A percentile compares a stretch with the other conserved stretches of the same genome.
These are phyloP conservation scores for Xylocampa areola DNA, from an alignment of 2,888 invertebrate genomes.

Conservation along the genomic window DNA sequence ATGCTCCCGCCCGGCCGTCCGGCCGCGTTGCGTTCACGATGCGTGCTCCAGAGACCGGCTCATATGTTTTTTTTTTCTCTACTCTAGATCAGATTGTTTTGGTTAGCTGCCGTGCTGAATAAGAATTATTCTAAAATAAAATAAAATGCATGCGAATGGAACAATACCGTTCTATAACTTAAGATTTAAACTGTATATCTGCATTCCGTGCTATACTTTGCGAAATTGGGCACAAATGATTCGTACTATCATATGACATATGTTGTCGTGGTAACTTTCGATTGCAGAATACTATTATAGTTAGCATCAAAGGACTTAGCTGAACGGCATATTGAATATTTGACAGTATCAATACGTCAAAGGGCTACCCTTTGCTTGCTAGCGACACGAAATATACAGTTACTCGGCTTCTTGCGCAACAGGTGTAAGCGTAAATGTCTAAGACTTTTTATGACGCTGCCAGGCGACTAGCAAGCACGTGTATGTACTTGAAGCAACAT, in stretches of 20 bases:
- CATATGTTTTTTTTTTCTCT: constrained; percentile 64
- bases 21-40: constrained; percentile 64
- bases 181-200: not conserved
- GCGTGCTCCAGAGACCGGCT: constrained; percentile 62
- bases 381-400: constrained; percentile 12
- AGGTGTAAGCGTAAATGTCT: constrained; percentile 47
- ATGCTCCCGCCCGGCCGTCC: constrained; percentile 79
- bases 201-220: too few species aligned
- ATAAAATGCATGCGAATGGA: constrained; percentile 5
- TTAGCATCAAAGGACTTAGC: not conserved
- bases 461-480: constrained; percentile 23
- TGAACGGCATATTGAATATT: not conserved
- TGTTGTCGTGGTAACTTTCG: too few species aligned
- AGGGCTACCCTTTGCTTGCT: constrained; percentile 4
- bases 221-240: too few species aligned
- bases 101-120: constrained; percentile 15
- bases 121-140: not conserved
- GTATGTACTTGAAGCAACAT: constrained; percentile 24
- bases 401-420: constrained; percentile 40
- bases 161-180: not conserved
- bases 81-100: constrained; percentile 53
- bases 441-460: constrained; percentile 41
- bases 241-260: too few species aligned
- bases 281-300: constrained; percentile 3
- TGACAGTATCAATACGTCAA: not conserved